Percentiles rank a stretch among this genome's conserved stretches.
These are phyloP conservation scores for Corythornis madagascariensis DNA, from an alignment of 2,113 vertebrate genomes.

Conservation along the genomic window DNA sequence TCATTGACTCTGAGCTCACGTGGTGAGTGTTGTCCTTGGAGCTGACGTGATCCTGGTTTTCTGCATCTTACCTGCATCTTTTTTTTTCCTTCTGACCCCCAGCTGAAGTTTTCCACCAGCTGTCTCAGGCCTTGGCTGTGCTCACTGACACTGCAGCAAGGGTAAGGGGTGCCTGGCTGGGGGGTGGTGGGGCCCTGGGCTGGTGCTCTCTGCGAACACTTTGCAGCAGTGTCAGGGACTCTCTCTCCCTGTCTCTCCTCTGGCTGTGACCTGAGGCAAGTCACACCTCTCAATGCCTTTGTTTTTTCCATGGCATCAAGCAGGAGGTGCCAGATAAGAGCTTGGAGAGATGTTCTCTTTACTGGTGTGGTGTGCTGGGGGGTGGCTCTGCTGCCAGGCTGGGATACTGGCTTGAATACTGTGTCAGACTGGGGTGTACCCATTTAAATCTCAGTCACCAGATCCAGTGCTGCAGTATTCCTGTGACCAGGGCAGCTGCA, in stretches of 20 bases:
- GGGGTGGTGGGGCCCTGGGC: neutral
- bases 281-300: neutral
- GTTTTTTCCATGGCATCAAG: neutral
- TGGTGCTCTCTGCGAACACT: neutral
- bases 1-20: neutral
- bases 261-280: rapidly evolving
- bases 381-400: neutral
- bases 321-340: neutral
- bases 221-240: rapidly evolving
- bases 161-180: slow-evolving; percentile 73
- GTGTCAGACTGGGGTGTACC: neutral
- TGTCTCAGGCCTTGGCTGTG: slow-evolving; percentile 94
- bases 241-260: neutral
- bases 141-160: slow-evolving; percentile 91
- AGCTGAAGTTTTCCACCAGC: slow-evolving; percentile 94
- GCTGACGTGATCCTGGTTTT: neutral
- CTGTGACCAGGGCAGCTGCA: neutral
- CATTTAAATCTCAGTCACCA: neutral
- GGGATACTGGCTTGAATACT: neutral
- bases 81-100: slow-evolving; percentile 41
- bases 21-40: neutral
- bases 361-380: neutral
- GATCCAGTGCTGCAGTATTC: neutral
- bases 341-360: neutral
- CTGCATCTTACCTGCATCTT: neutral